These are phyloP conservation scores for Sebastes fasciatus DNA, from an alignment of 2,113 vertebrate genomes.

Conservation along the genomic window DNA sequence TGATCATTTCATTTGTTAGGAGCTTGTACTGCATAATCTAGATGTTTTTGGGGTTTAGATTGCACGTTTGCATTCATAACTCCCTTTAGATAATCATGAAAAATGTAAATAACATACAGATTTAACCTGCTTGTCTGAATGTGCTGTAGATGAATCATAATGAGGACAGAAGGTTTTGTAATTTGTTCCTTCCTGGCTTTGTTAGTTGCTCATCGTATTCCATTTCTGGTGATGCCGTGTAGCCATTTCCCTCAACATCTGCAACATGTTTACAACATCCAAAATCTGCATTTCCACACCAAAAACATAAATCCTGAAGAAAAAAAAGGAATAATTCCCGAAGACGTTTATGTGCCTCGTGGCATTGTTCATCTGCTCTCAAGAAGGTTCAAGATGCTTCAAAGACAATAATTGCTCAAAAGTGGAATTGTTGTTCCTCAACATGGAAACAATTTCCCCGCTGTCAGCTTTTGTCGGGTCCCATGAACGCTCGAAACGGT, in stretches of 20 bases:
- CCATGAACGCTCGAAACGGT: slow-evolving; percentile 51
- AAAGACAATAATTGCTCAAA: slow-evolving; percentile 48
- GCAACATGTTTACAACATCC: slow-evolving; percentile 62
- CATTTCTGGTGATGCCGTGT: neutral
- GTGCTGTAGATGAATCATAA: neutral
- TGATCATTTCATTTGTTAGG: neutral
- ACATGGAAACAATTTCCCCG: slow-evolving; percentile 75
- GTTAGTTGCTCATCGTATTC: neutral
- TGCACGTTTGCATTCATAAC: neutral
- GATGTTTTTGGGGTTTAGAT: neutral
- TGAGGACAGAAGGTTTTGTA: neutral
- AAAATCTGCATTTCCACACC: slow-evolving; percentile 54
- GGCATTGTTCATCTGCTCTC: slow-evolving; percentile 63
- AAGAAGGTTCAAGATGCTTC: slow-evolving; percentile 72
- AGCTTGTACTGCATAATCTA: neutral
- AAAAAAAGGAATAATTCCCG: slow-evolving; percentile 51
- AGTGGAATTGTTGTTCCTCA: slow-evolving; percentile 55
- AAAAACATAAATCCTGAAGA: slow-evolving; percentile 66
- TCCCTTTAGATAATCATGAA: neutral
- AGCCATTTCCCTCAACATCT: slow-evolving; percentile 61
- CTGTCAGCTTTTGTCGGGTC: slow-evolving; percentile 62
- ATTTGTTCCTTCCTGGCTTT: slow-evolving; percentile 2
- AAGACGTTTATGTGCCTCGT: slow-evolving; percentile 68
- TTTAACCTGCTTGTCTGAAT: neutral
- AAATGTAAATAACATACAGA: neutral